Percentiles rank a stretch among this genome's conserved stretches.
Conservation (phyloP, 2,797 vertebrate genomes). For the Myotis findleyi region DNA sequence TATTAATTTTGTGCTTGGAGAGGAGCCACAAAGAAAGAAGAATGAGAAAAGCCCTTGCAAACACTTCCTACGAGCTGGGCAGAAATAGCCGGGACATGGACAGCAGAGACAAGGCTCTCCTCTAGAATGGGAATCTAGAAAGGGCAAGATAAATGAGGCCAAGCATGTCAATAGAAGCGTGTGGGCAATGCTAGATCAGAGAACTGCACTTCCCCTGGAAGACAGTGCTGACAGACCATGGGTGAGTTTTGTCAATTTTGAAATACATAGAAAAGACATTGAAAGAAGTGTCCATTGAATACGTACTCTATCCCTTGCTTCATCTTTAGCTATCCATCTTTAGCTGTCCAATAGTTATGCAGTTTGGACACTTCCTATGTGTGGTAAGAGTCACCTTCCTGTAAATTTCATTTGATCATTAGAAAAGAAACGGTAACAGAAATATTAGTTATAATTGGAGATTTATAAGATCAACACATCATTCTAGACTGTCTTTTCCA, state of each 20-base stretch:
- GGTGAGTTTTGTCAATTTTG: background rate
- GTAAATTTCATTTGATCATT: background rate
- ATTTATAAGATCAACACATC: background rate
- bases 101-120: background rate
- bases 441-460: background rate
- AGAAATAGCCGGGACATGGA: background rate
- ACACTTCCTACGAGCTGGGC: background rate
- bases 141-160: background rate
- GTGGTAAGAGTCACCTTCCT: background rate
- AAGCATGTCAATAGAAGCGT: background rate
- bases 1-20: background rate
- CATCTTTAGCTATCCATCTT: background rate
- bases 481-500: background rate
- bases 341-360: background rate
- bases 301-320: fast-evolving
- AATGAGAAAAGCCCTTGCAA: background rate
- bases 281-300: background rate
- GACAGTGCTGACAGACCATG: background rate
- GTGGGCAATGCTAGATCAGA: too few relatives aligned
- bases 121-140: background rate
- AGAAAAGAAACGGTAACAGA: background rate
- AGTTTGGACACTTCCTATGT: background rate
- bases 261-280: background rate
- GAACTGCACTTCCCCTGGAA: background rate
- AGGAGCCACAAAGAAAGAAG: background rate